Conservation (phyloP, 2,797 vertebrate species). For the Periophthalmus magnuspinnatus region DNA sequence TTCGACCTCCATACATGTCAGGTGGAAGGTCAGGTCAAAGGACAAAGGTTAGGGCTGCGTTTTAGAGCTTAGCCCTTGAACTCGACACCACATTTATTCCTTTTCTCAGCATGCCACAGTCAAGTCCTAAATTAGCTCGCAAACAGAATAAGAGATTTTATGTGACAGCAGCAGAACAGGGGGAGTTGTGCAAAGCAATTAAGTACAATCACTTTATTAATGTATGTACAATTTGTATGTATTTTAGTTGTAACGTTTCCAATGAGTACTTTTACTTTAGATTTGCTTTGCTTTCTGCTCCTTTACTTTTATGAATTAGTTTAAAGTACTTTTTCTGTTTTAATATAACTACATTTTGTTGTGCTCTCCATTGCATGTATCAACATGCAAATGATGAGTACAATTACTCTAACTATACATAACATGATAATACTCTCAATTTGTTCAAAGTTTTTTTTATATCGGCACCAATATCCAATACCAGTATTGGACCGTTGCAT, state of each 20-base stretch:
- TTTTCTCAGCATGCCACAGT: conserved; percentile 50
- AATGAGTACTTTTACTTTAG: not conserved
- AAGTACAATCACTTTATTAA: conserved; percentile 37
- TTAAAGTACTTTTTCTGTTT: not conserved
- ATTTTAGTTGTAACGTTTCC: not conserved
- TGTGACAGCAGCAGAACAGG: conserved; percentile 58
- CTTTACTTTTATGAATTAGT: not conserved
- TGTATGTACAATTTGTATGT: not conserved
- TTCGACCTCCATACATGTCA: conserved; percentile 38
- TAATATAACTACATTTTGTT: not conserved
- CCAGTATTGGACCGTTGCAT: too few relatives aligned
- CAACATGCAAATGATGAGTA: too few relatives aligned
- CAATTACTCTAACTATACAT: too few relatives aligned
- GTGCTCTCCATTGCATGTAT: too few relatives aligned
- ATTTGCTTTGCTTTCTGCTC: not conserved
- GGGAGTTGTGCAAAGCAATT: conserved; percentile 48
- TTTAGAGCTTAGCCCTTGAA: conserved; percentile 61
- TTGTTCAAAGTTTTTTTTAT: too few relatives aligned
- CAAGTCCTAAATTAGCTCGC: conserved; percentile 36
- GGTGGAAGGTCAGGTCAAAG: conserved; percentile 49
- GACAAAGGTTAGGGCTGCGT: conserved; percentile 55
- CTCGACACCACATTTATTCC: conserved; percentile 61
- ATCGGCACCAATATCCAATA: too few relatives aligned
- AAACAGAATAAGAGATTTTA: conserved; percentile 56
- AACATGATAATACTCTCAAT: too few relatives aligned